phyloP scores from a whole-genome alignment of 2,888 invertebrate genomes.

The Pristionchus mayeri region DNA sequence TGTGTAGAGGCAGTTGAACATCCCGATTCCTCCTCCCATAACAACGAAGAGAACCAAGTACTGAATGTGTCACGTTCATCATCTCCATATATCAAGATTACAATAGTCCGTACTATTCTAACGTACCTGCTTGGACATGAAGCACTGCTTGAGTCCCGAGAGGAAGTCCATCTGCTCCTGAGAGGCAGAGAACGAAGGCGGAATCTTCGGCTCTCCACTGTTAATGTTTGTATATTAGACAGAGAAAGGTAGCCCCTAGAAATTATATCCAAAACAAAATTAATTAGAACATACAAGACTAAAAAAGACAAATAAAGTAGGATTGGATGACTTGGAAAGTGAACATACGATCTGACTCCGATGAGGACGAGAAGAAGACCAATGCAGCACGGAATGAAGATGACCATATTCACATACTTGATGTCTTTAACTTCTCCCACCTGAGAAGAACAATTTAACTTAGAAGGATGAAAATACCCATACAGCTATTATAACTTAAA shows the following conservation, averaged over 20 bases:
- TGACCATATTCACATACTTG: constrained; percentile 69
- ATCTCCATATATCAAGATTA: background rate
- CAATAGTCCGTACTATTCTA: background rate
- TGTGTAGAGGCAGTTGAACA: constrained; percentile 77
- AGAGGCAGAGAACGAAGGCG: constrained; percentile 73
- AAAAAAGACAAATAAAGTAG: background rate
- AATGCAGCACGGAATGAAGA: constrained; percentile 67
- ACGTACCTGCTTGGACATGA: constrained; percentile 46
- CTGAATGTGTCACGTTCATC: constrained; percentile 42
- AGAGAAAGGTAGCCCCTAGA: no score
- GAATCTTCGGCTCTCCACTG: constrained; percentile 72
- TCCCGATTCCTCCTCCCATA: constrained; percentile 76
- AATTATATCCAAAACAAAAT: no score
- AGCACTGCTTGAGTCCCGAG: constrained; percentile 55
- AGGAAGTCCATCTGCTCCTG: constrained; percentile 71
- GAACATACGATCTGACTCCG: constrained; percentile 40
- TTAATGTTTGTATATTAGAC: background rate
- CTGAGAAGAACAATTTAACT: background rate
- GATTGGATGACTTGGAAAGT: background rate
- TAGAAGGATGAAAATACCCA: no score
- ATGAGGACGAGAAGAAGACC: constrained; percentile 54
- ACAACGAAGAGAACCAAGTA: constrained; percentile 73
- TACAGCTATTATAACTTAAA: no score
- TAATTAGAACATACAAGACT: background rate
- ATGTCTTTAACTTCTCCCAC: constrained; percentile 57